Evolutionary conservation across 2,888 invertebrate genomes (phyloP).

Genomic region (Callimorpha dominula): DNA sequence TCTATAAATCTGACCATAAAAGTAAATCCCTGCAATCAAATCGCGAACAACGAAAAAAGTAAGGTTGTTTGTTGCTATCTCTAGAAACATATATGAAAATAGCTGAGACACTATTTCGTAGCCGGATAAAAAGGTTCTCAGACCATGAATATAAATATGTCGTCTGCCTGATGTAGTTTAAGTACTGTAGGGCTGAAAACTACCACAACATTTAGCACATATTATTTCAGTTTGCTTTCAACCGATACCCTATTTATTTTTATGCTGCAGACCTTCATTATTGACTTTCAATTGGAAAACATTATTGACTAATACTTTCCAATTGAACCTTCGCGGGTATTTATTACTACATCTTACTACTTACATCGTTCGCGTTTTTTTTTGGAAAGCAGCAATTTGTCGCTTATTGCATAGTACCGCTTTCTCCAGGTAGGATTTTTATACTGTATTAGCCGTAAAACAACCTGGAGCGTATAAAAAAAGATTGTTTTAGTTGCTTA

Average conservation of each 20-base stretch:
- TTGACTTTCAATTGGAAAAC: constrained; percentile 11
- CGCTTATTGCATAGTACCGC: too few relatives aligned
- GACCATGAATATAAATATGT: constrained; percentile 81
- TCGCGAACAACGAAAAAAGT: constrained; percentile 81
- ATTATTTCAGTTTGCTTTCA: constrained; percentile 33
- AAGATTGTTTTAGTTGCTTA: too few relatives aligned
- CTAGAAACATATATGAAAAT: constrained; percentile 76
- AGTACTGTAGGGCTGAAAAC: constrained; percentile 58
- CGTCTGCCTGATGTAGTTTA: constrained; percentile 65
- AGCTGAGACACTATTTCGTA: constrained; percentile 74
- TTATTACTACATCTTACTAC: constrained; percentile 27
- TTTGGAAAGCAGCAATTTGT: too few relatives aligned
- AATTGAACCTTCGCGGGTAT: constrained; percentile 26
- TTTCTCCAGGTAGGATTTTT: too few relatives aligned
- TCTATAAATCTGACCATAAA: constrained; percentile 85
- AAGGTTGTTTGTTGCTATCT: constrained; percentile 82
- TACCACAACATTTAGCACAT: constrained; percentile 41
- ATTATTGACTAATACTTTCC: constrained; percentile 16
- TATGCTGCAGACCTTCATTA: constrained; percentile 33
- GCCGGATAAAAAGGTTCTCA: constrained; percentile 76
- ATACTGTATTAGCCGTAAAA: too few relatives aligned
- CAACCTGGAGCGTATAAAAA: too few relatives aligned
- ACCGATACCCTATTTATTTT: constrained; percentile 31
- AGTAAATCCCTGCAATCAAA: constrained; percentile 85
- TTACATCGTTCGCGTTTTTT: too few relatives aligned